Evolutionary conservation across 2,113 vertebrate species (phyloP).

Genomic region (Misgurnus anguillicaudatus): DNA sequence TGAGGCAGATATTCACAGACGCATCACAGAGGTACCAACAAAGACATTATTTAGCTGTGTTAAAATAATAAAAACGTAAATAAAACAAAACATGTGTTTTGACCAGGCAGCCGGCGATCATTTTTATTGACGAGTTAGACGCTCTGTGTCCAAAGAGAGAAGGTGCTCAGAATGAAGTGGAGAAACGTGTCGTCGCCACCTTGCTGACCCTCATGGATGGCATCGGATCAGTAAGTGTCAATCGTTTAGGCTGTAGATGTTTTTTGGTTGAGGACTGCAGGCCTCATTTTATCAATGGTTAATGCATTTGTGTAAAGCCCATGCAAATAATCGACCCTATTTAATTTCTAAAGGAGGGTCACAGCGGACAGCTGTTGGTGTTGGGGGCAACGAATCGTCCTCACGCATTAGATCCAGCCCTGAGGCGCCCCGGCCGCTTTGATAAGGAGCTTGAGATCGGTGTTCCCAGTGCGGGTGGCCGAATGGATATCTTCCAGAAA

Average conservation of each 20-base stretch:
- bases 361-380: conserved; percentile 87
- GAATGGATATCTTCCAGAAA: conserved; percentile 86
- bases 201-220: conserved; percentile 96
- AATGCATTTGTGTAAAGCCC: no score
- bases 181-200: conserved; percentile 92
- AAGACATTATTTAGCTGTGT: neutral
- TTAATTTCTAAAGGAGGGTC: conserved; percentile 77
- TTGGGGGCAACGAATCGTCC: conserved; percentile 95
- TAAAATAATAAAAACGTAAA: neutral
- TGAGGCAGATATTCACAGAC: conserved; percentile 91
- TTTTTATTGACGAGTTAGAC: conserved; percentile 97
- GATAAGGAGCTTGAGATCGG: conserved; percentile 97
- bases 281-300: no score
- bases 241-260: neutral
- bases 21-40: conserved; percentile 82
- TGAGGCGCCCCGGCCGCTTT: conserved; percentile 91
- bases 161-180: conserved; percentile 92
- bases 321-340: neutral
- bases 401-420: conserved; percentile 86
- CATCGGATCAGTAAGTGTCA: conserved; percentile 84
- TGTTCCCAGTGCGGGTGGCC: conserved; percentile 81
- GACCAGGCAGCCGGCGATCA: conserved; percentile 84
- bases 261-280: no score
- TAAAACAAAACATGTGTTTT: neutral
- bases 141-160: conserved; percentile 93